Base-by-base conservation (phyloP, 2,797 vertebrate genomes). In the Microctenopoma steveboyesi region DNA sequence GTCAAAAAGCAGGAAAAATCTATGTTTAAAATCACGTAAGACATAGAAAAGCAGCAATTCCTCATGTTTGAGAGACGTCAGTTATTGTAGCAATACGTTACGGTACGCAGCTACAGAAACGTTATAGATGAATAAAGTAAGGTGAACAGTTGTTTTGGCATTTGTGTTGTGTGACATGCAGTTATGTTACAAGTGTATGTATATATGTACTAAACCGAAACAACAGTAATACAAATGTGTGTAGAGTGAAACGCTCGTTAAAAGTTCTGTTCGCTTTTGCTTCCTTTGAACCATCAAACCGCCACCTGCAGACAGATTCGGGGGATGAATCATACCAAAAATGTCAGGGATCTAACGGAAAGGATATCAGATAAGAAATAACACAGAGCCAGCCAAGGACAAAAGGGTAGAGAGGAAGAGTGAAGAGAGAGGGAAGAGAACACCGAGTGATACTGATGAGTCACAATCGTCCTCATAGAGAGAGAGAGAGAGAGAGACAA, bases 311-410 rank as follows among this genome's bases (percentile, higher is more conserved):
- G 68, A 58, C 16, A 39, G 28, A 76, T n/a, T 69, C 43, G 58
- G 8, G 71, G 2, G 52, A 80, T 71, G 56, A 82, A 75, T 67
- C 65, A 57, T 1, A n/a, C 27, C 39, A 43, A 78, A 22, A 64
- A 4, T 70, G 56, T 57, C 53, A 45, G n/a, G 48, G 71, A 74
- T 66, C 58, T 64, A 45, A 75, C 5, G 9, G 52, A 45, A 68
- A 73, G 10, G 45, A 60, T 72, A 72, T 84, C 82, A 74, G 78
- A 80, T 83, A 48, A 79, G 72, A 72, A 76, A 79, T 47, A 47
- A 81, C 74, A 69, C 12, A 68, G 70, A 68, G 70, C 52, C 64
- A 54, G 55, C 52, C 70, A 74, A 83, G 76, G 75, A 88, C 63
- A 85, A 85, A 83, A 9, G 45, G 70, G 51, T 47, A 55, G 25